Base-by-base conservation (phyloP, 1,140 invertebrate genomes). In the Sipha flava region DNA sequence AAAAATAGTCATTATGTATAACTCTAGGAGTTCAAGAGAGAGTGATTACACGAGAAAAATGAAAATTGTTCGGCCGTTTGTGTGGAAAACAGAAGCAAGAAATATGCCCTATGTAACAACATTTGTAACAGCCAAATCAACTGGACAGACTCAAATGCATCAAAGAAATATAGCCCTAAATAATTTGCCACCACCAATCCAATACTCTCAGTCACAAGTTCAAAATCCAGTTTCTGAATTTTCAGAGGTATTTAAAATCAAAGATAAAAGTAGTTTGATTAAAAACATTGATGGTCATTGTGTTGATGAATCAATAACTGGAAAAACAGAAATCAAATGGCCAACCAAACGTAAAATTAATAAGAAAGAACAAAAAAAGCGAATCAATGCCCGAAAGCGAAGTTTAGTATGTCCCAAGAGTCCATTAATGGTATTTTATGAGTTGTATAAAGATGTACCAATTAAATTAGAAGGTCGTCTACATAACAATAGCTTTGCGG, bases 381-480 rank as follows among this genome's bases (percentile, higher is more conserved):
- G 52, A 29, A 7, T 77, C 1, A 77, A 77, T 77, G 73, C 73
- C 59, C 12, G 52, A 43, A 57, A 59, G 31, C 73, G 73, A 21
- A 52, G 73, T 43, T 43, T 77, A 59, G 52, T 77, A 37, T 40
- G 34, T 43, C 73, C 73, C 4, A 77, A 77, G 29, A 77, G 73
- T 43, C 73, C 73, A 37, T 57, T 77, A 4, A 77, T 77, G 73
- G 73, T 77, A 10, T 77, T 77, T 43, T 49, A 31, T 77, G 73
- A 77, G 3, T 40, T 77, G 52, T 77, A 43, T 6, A 77, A 77
- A 40, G 34, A 77, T 77, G 49, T 77, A 59, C 73, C 49, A 18
- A 77, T 77, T 59, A 40, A 37, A n/a, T 26, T 77, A 57, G 10
- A 43, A 37, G 52, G 59, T n/a, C 14, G 29, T 1, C 3, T n/a